Evolutionary conservation across 2,797 vertebrate genomes (phyloP), one percentile per base, ranked within the genome.

Genomic region (Babyrousa celebensis): DNA sequence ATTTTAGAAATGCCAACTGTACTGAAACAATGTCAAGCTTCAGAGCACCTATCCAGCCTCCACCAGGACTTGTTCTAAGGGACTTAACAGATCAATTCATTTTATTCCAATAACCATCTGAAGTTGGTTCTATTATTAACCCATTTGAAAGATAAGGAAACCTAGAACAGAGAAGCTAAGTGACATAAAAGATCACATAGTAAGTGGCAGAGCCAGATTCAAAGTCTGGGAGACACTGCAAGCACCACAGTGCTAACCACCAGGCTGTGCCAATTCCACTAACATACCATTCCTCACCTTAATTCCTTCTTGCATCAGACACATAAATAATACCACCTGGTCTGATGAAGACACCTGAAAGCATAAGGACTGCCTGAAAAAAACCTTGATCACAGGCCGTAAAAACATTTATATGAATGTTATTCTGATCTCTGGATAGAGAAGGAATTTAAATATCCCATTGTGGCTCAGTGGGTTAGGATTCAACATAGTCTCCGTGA

Each of bases 1-100:
- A 63, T 95, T 78, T 94, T 67, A 86, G 80, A 93, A 79, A 86
- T 36, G 48, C 56, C 56, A 23, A 93, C 3, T 54, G 12, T 25
- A 71, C 15, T 79, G n/a, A 68, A 89, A 80, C 6, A 43, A 1
- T 62, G 74, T 71, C 21, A 91, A 70, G 54, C 16, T 67, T 89
- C 63, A 27, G 36, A 93, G 63, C 65, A 67, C 6, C 67, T 75
- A 54, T 43, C 0, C 12, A 63, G 36, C 62, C 74, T 84, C 83
- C 27, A 71, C 48, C 48, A 43, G 63, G 18, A 68, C 21, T 15
- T 54, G 6, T 83, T 48, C 32, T 74, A 71, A 85, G 58, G 27
- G 20, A n/a, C 52, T 91, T 91, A 74, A 74, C 21, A 4, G 77
- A n/a, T 14, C 29, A 52, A 32, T 16, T 95, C 27, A 93, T 72